Base-by-base conservation (phyloP, 2,888 invertebrate genomes). In the Tetramorium bicarinatum region DNA sequence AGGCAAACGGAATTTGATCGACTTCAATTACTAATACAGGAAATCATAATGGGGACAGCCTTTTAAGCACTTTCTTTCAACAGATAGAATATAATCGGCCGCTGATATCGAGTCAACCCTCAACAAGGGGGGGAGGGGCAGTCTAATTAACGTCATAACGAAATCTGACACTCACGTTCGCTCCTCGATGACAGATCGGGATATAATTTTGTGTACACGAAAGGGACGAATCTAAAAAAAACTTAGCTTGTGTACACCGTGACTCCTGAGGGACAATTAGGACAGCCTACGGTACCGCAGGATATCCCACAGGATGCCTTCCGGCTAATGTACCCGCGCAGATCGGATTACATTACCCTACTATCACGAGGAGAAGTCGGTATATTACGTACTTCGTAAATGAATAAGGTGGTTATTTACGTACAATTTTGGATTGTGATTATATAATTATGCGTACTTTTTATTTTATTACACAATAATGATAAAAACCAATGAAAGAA, bases 181-280 rank as follows among this genome's bases (percentile, higher is more conserved):
- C 52, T 64, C 64, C 61, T 44, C 82, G 76, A 79, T 88, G 89
- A 88, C 85, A 87, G 86, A 88, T 89, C 83, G 87, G 72, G 84
- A 84, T 88, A 85, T 89, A 89, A 89, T 89, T 88, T 87, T 89
- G 76, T 89, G 88, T 89, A 88, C 85, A 89, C 84, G 82, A 79
- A 41, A 83, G 47, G 56, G 66, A 62, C 67, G 80, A 82, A 76
- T 74, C 44, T 52, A 88, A 89, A 88, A 88, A 88, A 87, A 84
- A 67, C 74, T 85, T 83, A 66, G 83, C 81, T 74, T 86, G 69
- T 54, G 72, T 76, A 87, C 83, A 87, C 82, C 80, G 66, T 76
- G 83, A 71, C 84, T 89, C 86, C 84, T 86, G 71, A 87, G 90
- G 84, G 87, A 90, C 90, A 90, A 89, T 90, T 90, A 90, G 86